phyloP scores from a whole-genome alignment of 2,113 vertebrate genomes.

The Odocoileus hemionus region DNA sequence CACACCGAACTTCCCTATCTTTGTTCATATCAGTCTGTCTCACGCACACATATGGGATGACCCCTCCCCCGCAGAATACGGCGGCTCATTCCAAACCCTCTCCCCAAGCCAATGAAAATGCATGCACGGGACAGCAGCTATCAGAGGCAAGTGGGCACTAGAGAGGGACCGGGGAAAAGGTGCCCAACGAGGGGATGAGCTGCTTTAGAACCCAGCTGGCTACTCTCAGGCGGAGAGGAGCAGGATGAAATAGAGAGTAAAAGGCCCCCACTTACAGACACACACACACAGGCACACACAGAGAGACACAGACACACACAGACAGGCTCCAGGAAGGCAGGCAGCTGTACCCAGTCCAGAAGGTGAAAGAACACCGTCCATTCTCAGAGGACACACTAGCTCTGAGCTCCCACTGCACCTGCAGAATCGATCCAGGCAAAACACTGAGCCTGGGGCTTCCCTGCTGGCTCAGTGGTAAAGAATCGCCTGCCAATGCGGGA shows the following conservation, averaged over 20 bases:
- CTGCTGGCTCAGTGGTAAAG: not conserved
- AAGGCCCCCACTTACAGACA: too few relatives aligned
- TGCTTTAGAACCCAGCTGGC: not conserved
- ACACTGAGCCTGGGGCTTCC: not conserved
- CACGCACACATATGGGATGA: too few relatives aligned
- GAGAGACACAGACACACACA: not conserved
- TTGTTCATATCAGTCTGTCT: not conserved
- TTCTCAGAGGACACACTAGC: not conserved
- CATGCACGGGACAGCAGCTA: not conserved
- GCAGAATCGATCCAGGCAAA: not conserved
- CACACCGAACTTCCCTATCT: not conserved
- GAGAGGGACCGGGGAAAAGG: not conserved
- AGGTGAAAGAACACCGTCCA: not conserved
- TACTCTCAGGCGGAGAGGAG: not conserved
- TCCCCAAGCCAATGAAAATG: not conserved
- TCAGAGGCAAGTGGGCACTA: not conserved
- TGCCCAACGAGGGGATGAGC: not conserved
- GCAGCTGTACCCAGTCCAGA: not conserved
- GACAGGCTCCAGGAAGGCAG: not conserved
- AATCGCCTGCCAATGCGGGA: not conserved
- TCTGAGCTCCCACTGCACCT: not conserved
- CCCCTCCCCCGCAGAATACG: not conserved
- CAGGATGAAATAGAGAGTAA: fast-evolving
- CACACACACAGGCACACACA: too few relatives aligned
- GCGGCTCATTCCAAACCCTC: not conserved